phyloP scores from a whole-genome alignment of 2,113 vertebrate species.

The Actenoides hombroni region DNA sequence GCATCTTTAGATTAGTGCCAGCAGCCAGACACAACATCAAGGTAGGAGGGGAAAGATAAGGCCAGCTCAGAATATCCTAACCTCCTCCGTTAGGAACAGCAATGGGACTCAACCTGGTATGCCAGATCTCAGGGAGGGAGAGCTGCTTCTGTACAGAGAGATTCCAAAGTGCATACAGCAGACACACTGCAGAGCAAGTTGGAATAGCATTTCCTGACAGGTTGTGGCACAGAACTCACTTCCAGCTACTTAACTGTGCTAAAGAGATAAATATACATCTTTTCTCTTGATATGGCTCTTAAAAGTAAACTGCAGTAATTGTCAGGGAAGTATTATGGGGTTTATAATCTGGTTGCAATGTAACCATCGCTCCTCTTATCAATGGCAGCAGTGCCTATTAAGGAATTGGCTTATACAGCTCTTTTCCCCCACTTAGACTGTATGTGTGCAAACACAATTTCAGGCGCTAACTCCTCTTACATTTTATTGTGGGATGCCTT shows the following conservation, averaged over 20 bases:
- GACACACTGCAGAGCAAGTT: not conserved
- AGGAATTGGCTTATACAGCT: not conserved
- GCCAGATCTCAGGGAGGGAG: not conserved
- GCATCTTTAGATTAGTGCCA: not conserved
- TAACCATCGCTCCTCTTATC: not conserved
- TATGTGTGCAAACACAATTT: not conserved
- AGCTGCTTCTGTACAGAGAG: not conserved
- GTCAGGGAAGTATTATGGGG: not conserved
- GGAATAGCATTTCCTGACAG: not conserved
- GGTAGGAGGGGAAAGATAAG: not conserved
- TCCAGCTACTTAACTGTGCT: not conserved
- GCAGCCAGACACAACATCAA: not conserved
- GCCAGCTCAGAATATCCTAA: not conserved
- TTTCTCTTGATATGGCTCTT: not conserved
- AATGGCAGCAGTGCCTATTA: not conserved
- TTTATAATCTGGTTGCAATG: not conserved
- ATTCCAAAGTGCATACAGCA: not conserved
- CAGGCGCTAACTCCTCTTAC: not conserved
- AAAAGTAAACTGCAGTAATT: not conserved
- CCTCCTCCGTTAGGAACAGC: not conserved
- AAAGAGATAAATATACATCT: not conserved
- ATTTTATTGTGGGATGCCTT: not conserved
- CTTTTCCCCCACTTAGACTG: not conserved
- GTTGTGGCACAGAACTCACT: not conserved
- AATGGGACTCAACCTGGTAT: fast-evolving